phyloP scores from a whole-genome alignment of 2,113 vertebrate species.

The Phoenicopterus ruber region DNA sequence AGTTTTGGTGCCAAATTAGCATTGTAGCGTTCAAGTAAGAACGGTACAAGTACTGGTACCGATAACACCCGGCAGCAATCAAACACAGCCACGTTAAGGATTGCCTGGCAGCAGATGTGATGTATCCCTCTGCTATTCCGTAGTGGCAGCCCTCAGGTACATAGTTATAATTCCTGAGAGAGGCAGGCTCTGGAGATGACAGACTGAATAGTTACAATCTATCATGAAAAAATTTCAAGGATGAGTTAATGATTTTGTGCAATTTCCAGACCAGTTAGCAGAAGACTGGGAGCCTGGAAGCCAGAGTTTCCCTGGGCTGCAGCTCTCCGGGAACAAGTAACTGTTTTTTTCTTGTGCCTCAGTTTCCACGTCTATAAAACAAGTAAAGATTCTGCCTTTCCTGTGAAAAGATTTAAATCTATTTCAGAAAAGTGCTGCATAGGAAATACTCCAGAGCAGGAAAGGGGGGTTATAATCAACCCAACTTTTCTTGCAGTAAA shows the following conservation, averaged over 20 bases:
- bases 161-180: not conserved
- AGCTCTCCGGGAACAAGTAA: not conserved
- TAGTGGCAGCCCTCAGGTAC: constrained; percentile 31
- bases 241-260: constrained; percentile 34
- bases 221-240: constrained; percentile 38
- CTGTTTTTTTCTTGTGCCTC: not conserved
- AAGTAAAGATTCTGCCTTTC: not conserved
- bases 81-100: not conserved
- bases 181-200: constrained; percentile 28
- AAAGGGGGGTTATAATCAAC: not conserved
- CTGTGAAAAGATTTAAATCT: not conserved
- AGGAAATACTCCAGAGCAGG: not conserved
- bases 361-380: not conserved
- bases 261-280: constrained; percentile 6
- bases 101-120: not conserved
- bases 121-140: not conserved
- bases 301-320: not conserved
- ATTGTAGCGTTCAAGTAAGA: not conserved
- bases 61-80: not conserved
- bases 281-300: not conserved
- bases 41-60: not conserved
- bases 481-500: not conserved
- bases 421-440: not conserved
- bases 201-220: constrained; percentile 22
- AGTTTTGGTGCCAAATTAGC: not conserved